Evolutionary conservation across 2,888 invertebrate genomes (phyloP), one percentile per base, ranked within the genome.

Genomic region (Apantesis nais): DNA sequence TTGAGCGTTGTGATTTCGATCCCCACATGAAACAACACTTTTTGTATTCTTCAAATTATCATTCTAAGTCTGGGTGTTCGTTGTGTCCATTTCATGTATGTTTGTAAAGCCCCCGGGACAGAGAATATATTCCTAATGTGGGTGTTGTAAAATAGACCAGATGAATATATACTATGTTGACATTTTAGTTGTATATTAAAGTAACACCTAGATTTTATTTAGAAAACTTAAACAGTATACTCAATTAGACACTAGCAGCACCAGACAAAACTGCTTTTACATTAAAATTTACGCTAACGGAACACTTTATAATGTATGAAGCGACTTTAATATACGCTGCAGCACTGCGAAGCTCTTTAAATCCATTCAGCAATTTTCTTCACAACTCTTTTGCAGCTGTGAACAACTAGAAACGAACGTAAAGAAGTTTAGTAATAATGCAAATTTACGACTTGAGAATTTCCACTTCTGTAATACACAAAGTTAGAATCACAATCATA

Each of bases 401-500:
- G 19, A 65, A 58, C 41, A 62, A 73, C 67, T 16, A 39, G 52
- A 69, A 34, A 64, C 63, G 44, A 44, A 29, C 62, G 62, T 25
- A n/a, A 63, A 68, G 61, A 76, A 74, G 72, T 78, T 78, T 29
- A 16, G 34, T 22, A 55, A n/a, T 70, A 67, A 71, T 60, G 62
- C 55, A 74, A 62, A 74, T 78, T 72, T 78, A 78, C 77, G 65
- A 66, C 63, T 68, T 62, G 72, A 19, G 58, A 64, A 67, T 65
- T 72, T 64, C 61, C 61, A 68, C 19, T 48, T 19, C 48, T 25
- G 60, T 14, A 69, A 19, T 77, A 75, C 73, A 71, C 73, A 73
- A 52, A 39, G 52, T 62, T 72, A 72, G 72, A 66, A 71, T 64
- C 48, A n/a, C 58, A 70, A 71, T 66, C 73, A 39, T 16, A 62